Evolutionary conservation across 2,797 vertebrate species (phyloP), one percentile per base, ranked within the genome.

Genomic region (Sebastiscus albofasciatus): DNA sequence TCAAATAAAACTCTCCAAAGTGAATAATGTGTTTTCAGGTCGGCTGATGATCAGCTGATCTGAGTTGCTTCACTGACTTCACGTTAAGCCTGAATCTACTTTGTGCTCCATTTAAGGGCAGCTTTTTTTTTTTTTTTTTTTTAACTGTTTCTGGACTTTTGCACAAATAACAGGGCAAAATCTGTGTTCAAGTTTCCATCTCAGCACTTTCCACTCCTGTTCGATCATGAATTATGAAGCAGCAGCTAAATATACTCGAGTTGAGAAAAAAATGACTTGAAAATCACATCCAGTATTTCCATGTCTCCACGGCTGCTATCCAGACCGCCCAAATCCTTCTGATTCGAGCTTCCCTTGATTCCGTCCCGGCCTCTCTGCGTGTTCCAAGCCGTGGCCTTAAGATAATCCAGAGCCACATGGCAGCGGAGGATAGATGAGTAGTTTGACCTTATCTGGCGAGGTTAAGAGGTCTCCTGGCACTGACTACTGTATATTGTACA

Each of bases 391-490:
- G 1, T 34, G 70, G 49, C 56, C 54, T 91, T 69, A 64, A 81
- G 33, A 90, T 84, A 89, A 89, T 87, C 86, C 80, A 69, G 76
- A 81, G 59, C 78, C 84, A 82, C 82, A 80, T 87, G 87, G 81
- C 85, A 62, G 55, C 71, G 52, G 66, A 80, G 34, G 74, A 81
- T 36, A 81, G 78, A 80, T 78, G 82, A 91, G 83, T 70, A 79
- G 76, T 82, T 75, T 83, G 89, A 82, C 79, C 36, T 85, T 59
- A 82, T 79, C 60, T 72, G 59, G 31, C 72, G 29, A 85, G 81
- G 85, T 87, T 52, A 86, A 77, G 74, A 83, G 55, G 31, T 62
- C 71, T 60, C 4, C 36, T 60, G 18, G 66, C 62, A 16, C 18
- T 16, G 36, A 27, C 8, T 66, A 52, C 46, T 52, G 46, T 52